Percentiles rank a stretch among this genome's conserved stretches.
These are phyloP conservation scores for honey bee (Apis mellifera) DNA, from an alignment of 1,140 invertebrate species.

Conservation along the genomic window DNA sequence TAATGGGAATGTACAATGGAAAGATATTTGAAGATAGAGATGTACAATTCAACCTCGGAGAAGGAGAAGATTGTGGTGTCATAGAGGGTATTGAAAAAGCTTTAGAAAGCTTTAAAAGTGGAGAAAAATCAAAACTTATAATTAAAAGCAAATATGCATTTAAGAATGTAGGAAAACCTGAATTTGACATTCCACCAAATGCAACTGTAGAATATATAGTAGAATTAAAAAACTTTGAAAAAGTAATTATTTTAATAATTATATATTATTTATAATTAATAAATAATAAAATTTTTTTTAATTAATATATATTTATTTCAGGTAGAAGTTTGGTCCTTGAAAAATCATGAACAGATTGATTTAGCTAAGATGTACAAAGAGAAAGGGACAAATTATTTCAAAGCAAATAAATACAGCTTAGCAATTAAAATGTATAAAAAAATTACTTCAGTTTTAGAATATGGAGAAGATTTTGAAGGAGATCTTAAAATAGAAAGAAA, in stretches of 20 bases:
- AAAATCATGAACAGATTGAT: conserved; percentile 89
- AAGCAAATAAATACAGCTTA: conserved; percentile 87
- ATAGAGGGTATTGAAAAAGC: conserved; percentile 93
- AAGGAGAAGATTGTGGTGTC: conserved; percentile 89
- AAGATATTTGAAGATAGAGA: conserved; percentile 89
- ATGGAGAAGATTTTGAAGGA: conserved; percentile 75
- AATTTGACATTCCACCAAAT: conserved; percentile 90
- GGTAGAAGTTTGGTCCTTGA: conserved; percentile 92
- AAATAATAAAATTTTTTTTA: neutral
- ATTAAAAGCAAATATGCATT: conserved; percentile 93
- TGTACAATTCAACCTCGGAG: conserved; percentile 92
- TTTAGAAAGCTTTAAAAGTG: conserved; percentile 90
- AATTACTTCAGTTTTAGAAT: conserved; percentile 82
- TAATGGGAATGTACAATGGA: conserved; percentile 87
- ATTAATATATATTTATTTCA: conserved; percentile 68
- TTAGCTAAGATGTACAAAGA: conserved; percentile 92
- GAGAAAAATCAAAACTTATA: conserved; percentile 89
- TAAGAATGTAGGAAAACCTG: conserved; percentile 86
- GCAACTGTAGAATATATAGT: conserved; percentile 91
- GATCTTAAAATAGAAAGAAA: conserved; percentile 81
- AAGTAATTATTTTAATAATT: conserved; percentile 81
- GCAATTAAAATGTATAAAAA: conserved; percentile 96
- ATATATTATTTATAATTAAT: too few relatives aligned
- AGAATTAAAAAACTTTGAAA: conserved; percentile 92
- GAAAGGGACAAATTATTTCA: conserved; percentile 96